Evolutionary conservation across 2,113 vertebrate species (phyloP).

Genomic region (Centropristis striata): DNA sequence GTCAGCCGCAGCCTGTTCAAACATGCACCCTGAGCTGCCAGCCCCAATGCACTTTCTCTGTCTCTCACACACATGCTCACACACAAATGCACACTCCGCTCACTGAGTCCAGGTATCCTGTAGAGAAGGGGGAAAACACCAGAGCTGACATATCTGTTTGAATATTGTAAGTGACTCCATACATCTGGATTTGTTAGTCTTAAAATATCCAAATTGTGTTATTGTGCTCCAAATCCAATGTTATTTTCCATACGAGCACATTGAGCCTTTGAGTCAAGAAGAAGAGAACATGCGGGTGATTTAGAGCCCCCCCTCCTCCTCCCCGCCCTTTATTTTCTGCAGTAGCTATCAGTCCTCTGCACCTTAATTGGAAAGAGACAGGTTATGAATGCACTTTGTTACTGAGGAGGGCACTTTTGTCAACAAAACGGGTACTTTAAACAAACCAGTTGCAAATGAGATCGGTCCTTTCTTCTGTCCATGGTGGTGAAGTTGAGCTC

Average conservation of each 20-base stretch:
- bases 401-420: constrained; percentile 84
- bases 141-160: constrained; percentile 39
- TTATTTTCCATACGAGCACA: constrained; percentile 46
- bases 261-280: constrained; percentile 50
- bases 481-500: constrained; percentile 48
- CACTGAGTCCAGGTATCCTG: constrained; percentile 65
- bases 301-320: not conserved
- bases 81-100: constrained; percentile 5
- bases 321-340: constrained; percentile 27
- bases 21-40: constrained; percentile 82
- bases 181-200: constrained; percentile 59
- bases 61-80: constrained; percentile 31
- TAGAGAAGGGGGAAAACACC: constrained; percentile 44
- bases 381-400: constrained; percentile 87
- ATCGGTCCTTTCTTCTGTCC: constrained; percentile 64
- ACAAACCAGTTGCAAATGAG: constrained; percentile 78
- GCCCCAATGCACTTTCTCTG: constrained; percentile 71
- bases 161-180: constrained; percentile 38
- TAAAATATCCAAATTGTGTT: constrained; percentile 36
- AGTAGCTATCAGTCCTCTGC: constrained; percentile 74
- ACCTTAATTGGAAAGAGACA: constrained; percentile 81
- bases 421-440: constrained; percentile 87
- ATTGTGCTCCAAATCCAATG: constrained; percentile 29
- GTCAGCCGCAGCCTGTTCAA: constrained; percentile 83
- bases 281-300: constrained; percentile 41